Percentiles rank a stretch among this genome's conserved stretches.
phyloP scores from a whole-genome alignment of 2,797 vertebrate species.

The Diplodus sargus region DNA sequence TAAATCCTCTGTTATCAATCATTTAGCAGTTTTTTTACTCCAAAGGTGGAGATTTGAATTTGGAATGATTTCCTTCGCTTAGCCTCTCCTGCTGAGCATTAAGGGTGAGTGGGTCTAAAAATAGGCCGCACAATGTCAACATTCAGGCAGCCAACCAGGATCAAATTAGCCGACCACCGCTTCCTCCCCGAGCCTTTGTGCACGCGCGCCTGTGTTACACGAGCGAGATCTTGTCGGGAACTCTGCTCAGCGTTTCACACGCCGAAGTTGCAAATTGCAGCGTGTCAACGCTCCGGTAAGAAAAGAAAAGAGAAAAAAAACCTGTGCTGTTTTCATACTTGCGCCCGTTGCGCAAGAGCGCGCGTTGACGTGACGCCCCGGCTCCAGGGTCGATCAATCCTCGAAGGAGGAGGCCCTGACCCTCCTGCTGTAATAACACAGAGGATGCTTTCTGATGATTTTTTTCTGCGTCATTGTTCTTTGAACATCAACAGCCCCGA shows the following conservation, averaged over 20 bases:
- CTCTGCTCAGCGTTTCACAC: neutral
- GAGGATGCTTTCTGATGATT: constrained; percentile 8
- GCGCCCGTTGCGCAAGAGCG: constrained; percentile 11
- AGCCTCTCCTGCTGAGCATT: constrained; percentile 30
- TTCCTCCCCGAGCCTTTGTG: constrained; percentile 46
- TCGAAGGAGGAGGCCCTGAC: constrained; percentile 4
- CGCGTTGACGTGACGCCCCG: constrained; percentile 25
- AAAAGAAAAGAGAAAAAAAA: neutral
- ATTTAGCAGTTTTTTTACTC: neutral
- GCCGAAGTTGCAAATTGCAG: constrained; percentile 12
- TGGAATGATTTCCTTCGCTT: constrained; percentile 27
- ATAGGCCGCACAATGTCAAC: constrained; percentile 67
- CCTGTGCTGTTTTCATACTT: neutral
- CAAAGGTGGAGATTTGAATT: neutral
- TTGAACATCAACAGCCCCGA: constrained; percentile 49
- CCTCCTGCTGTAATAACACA: constrained; percentile 41
- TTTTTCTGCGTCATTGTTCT: constrained; percentile 39
- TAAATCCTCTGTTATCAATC: neutral
- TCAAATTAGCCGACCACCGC: constrained; percentile 58
- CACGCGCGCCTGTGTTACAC: neutral
- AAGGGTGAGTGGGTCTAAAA: constrained; percentile 58
- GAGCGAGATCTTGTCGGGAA: neutral
- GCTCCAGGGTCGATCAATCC: constrained; percentile 27
- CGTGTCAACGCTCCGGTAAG: neutral
- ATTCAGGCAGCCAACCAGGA: constrained; percentile 54